phyloP scores from a whole-genome alignment of 2,797 vertebrate genomes.

The Cyclura pinguis region DNA sequence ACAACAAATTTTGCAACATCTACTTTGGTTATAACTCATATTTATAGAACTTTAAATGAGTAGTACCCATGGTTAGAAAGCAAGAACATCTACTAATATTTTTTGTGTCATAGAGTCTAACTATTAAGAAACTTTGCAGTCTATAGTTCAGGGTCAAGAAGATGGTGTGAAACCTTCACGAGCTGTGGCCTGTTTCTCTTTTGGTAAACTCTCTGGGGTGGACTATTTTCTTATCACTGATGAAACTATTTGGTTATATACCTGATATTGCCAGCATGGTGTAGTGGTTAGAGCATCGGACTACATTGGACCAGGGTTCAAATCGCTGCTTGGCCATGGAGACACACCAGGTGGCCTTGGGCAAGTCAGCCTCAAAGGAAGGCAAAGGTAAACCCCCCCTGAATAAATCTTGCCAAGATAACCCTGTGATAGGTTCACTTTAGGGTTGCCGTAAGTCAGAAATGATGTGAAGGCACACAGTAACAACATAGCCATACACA shows the following conservation, averaged over 20 bases:
- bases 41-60: not conserved
- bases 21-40: not conserved
- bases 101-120: not conserved
- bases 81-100: not conserved
- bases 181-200: constrained; percentile 4
- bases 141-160: not conserved
- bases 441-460: too few species aligned
- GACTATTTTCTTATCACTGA: not conserved
- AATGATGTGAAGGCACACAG: too few species aligned
- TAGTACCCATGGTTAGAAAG: not conserved
- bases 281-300: too few species aligned
- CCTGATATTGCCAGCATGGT: too few species aligned
- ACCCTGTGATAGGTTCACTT: too few species aligned
- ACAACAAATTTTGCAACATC: not conserved
- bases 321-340: too few species aligned
- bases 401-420: too few species aligned
- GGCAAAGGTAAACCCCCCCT: too few species aligned
- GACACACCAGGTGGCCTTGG: too few species aligned
- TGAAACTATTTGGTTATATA: not conserved
- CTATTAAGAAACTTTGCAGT: not conserved
- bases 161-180: constrained; percentile 28
- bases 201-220: not conserved
- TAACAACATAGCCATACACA: not conserved
- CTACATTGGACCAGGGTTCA: too few species aligned
- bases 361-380: too few species aligned